These are phyloP conservation scores for Antechinus stuartii DNA, from an alignment of 2,113 vertebrate genomes.

Conservation along the genomic window DNA sequence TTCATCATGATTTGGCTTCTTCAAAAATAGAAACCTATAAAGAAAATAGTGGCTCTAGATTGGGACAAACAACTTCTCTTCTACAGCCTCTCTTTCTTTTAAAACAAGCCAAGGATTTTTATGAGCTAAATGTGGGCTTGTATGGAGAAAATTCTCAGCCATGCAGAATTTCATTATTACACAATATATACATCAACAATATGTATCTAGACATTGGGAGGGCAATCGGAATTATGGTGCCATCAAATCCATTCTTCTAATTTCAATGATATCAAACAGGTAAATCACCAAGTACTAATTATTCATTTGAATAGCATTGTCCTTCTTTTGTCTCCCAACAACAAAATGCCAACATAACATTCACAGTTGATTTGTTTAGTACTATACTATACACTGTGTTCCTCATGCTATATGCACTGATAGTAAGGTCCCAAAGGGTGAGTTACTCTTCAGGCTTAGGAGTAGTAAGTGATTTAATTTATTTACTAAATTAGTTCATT, in stretches of 20 bases:
- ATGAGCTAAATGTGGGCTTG: constrained; percentile 19
- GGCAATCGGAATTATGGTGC: neutral
- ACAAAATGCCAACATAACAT: neutral
- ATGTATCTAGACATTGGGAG: neutral
- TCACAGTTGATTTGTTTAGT: constrained; percentile 8
- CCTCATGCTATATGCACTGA: neutral
- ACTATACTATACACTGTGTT: neutral
- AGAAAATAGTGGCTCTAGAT: neutral
- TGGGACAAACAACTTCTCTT: constrained; percentile 26
- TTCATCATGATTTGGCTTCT: constrained; percentile 28
- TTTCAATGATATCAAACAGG: neutral
- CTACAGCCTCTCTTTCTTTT: neutral
- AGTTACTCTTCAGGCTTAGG: constrained; percentile 6
- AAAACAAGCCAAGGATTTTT: constrained; percentile 38
- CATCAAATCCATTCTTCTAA: constrained; percentile 23
- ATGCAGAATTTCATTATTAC: neutral
- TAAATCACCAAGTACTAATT: neutral
- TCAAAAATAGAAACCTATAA: constrained; percentile 30
- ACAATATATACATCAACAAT: neutral
- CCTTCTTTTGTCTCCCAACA: neutral
- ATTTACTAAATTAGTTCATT: neutral
- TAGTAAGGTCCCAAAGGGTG: neutral
- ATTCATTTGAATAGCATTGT: neutral
- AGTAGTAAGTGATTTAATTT: neutral
- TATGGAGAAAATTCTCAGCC: constrained; percentile 26